Percentiles rank a stretch among this genome's conserved stretches.
Evolutionary conservation across 2,888 invertebrate genomes (phyloP).

Genomic region (Diaphora mendica): DNA sequence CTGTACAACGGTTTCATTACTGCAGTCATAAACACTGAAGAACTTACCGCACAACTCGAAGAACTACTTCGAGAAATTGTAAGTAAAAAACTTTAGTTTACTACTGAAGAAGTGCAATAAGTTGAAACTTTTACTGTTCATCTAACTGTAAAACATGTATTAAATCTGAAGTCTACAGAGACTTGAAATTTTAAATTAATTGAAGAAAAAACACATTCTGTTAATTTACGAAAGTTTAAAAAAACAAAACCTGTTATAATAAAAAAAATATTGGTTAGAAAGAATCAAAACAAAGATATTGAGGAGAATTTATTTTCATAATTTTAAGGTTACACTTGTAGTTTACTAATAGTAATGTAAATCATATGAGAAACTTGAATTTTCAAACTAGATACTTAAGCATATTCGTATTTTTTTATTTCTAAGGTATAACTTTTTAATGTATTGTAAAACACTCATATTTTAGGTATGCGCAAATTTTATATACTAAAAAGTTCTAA

Average conservation of each 20-base stretch:
- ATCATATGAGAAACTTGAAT: background rate
- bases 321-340: no score
- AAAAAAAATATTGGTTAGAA: no score
- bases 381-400: background rate
- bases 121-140: constrained; percentile 5
- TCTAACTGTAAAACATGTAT: constrained; percentile 3
- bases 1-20: constrained; percentile 34
- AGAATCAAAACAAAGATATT: no score
- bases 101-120: constrained; percentile 14
- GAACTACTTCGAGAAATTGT: constrained; percentile 24
- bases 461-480: no score
- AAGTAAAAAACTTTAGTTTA: constrained; percentile 49
- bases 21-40: constrained; percentile 37
- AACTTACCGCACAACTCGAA: constrained; percentile 28
- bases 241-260: no score
- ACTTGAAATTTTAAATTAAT: background rate
- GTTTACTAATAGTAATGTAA: no score
- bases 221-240: background rate
- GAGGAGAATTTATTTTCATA: no score
- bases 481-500: no score
- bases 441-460: background rate
- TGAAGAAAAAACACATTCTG: background rate
- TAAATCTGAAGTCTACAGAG: background rate
- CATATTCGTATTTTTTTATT: fast-evolving
- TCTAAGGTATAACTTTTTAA: background rate